Base-by-base conservation (phyloP, 2,888 invertebrate genomes). In the Physocephala rufipes region DNA sequence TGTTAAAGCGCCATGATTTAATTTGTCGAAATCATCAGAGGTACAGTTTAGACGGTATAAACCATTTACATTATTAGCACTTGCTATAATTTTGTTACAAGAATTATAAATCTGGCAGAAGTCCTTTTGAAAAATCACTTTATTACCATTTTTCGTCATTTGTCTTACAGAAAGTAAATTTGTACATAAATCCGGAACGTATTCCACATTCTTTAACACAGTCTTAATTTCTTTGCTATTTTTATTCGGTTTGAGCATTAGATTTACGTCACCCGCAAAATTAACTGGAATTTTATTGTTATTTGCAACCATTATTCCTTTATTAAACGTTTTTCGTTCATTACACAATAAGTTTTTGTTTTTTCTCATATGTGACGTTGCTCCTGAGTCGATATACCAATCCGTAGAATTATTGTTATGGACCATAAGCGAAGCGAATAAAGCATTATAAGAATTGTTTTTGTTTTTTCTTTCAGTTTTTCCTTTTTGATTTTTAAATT, bases 371-470 rank as follows among this genome's bases (percentile, higher is more conserved):
- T 59, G 59, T 36, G 59, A 26, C 30, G 59, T 59, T 59, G 59
- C 59, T 15, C 59, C 30, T 21, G 59, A 59, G 30, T 59, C 59
- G 36, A 59, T 30, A 59, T 19, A 59, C 28, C 59, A 59, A 51
- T 51, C 45, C 24, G 45, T 43, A 9, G 19, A 43, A 63, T 45
- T 65, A n/a, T 58, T n/a, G n/a, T n/a, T 26, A 67, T 67, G 30
- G 15, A 47, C 30, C 55, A 58, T 24, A 21, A 67, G 58, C n/a
- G 67, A 67, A 15, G 68, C 68, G 36, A 68, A 68, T 30, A n/a
- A n/a, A n/a, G n/a, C n/a, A n/a, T n/a, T n/a, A n/a, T n/a, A n/a
- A 68, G 51, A 61, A 68, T 49, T 47, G n/a, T 64, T 63, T 59
- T 51, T 30, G 28, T 63, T 62, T 59, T 61, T 71, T 16, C 62